These are phyloP conservation scores for Ecdyonurus torrentis DNA, from an alignment of 2,888 invertebrate genomes.

Conservation along the genomic window DNA sequence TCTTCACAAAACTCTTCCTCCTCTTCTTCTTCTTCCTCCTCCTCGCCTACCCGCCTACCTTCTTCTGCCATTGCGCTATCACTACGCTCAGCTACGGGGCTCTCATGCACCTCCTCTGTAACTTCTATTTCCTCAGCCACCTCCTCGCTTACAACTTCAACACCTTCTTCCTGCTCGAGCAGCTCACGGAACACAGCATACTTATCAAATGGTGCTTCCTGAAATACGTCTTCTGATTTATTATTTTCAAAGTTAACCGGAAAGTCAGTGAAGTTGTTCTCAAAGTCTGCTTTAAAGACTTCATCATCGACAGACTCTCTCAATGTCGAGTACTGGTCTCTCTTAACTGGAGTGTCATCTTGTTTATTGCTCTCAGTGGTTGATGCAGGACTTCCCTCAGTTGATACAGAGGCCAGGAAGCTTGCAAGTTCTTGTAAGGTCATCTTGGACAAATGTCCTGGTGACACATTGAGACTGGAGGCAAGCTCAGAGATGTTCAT, in stretches of 20 bases:
- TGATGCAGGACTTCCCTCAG: slow-evolving; percentile 19
- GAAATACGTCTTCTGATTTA: slow-evolving; percentile 20
- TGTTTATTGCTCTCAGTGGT: neutral
- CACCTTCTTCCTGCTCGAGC: slow-evolving; percentile 45
- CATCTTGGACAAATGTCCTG: slow-evolving; percentile 63
- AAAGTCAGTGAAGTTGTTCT: slow-evolving; percentile 32
- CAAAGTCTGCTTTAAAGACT: slow-evolving; percentile 36
- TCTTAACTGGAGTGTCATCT: slow-evolving; percentile 15
- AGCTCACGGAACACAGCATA: slow-evolving; percentile 77
- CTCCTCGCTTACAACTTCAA: neutral
- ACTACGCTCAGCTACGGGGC: neutral
- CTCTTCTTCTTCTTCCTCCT: slow-evolving; percentile 21
- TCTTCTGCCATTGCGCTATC: neutral
- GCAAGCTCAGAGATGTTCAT: slow-evolving; percentile 69
- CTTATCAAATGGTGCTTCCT: slow-evolving; percentile 49
- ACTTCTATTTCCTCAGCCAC: slow-evolving; percentile 8
- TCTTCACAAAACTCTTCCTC: slow-evolving; percentile 21
- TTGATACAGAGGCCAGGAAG: slow-evolving; percentile 41
- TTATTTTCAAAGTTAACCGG: slow-evolving; percentile 15
- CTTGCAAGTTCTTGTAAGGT: slow-evolving; percentile 73
- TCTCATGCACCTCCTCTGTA: neutral
- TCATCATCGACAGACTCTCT: slow-evolving; percentile 19
- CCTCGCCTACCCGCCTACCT: slow-evolving; percentile 17
- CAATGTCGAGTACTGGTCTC: slow-evolving; percentile 17
- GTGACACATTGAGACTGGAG: slow-evolving; percentile 53